Evolutionary conservation across 2,113 vertebrate genomes (phyloP).

Genomic region (Microcebus jonahi): DNA sequence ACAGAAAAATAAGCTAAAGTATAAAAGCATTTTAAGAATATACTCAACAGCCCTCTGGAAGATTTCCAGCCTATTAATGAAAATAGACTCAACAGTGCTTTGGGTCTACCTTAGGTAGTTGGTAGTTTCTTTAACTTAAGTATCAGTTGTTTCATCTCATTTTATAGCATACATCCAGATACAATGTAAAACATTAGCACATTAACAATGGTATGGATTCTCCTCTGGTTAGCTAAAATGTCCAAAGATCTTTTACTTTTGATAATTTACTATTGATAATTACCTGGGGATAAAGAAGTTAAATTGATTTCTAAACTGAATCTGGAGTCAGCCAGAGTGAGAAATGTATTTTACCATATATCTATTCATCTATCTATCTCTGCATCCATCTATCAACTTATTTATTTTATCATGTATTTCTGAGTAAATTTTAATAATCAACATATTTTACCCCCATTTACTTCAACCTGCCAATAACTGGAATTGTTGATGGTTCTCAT

Average conservation of each 20-base stretch:
- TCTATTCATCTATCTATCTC: background rate
- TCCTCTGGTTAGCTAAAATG: background rate
- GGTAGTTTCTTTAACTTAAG: background rate
- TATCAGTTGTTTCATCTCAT: background rate
- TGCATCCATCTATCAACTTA: background rate
- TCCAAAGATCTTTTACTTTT: background rate
- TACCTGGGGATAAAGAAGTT: background rate
- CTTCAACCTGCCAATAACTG: background rate
- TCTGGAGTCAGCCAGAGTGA: background rate
- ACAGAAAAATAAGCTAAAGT: background rate
- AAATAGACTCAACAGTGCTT: background rate
- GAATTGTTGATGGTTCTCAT: background rate
- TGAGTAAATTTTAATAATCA: background rate
- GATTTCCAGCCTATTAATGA: background rate
- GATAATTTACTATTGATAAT: background rate
- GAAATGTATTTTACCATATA: background rate
- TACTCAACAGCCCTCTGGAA: background rate
- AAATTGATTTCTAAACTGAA: background rate
- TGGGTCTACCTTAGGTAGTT: background rate
- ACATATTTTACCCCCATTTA: background rate
- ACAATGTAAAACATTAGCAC: background rate
- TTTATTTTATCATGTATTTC: background rate
- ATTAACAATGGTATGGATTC: background rate
- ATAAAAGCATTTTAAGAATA: background rate
- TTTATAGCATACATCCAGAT: background rate